A percentile compares a stretch with the other conserved stretches of the same genome.
Evolutionary conservation across 1,140 invertebrate species (phyloP).

Genomic region (Armadillidium nasatum): DNA sequence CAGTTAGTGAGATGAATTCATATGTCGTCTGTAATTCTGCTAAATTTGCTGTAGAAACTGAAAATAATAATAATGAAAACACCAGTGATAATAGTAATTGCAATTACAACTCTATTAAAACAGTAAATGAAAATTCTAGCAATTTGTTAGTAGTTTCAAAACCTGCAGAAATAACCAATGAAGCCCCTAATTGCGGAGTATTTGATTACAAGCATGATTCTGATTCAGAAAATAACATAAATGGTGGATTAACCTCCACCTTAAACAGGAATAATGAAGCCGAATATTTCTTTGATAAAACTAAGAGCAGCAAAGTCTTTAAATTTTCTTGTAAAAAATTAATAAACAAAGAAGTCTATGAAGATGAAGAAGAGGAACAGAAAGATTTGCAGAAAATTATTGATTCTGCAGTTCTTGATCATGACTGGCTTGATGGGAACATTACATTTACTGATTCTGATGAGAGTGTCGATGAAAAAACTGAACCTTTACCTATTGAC

Average conservation of each 20-base stretch:
- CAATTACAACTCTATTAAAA: not conserved
- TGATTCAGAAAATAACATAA: conserved; percentile 60
- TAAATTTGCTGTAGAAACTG: not conserved
- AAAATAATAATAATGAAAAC: not conserved
- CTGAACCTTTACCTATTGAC: too few relatives aligned
- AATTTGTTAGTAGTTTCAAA: not conserved
- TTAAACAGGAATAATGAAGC: not conserved
- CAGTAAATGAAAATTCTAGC: not conserved
- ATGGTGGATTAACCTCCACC: not conserved
- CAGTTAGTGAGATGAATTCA: not conserved
- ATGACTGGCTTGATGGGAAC: conserved; percentile 44
- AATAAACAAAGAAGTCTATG: conserved; percentile 33
- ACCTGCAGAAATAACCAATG: not conserved
- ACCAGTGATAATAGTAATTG: not conserved
- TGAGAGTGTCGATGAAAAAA: conserved; percentile 35
- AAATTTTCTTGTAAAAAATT: too few relatives aligned
- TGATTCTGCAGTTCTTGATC: conserved; percentile 42
- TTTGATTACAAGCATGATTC: conserved; percentile 80
- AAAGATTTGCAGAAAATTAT: conserved; percentile 42
- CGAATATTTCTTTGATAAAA: too few relatives aligned
- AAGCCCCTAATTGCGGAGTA: conserved; percentile 69
- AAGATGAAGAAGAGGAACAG: conserved; percentile 44
- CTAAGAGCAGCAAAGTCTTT: too few relatives aligned
- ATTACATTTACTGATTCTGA: conserved; percentile 34
- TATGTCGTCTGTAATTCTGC: not conserved